These are phyloP conservation scores for Papilio elwesi DNA, from an alignment of 2,888 invertebrate genomes.

Conservation along the genomic window DNA sequence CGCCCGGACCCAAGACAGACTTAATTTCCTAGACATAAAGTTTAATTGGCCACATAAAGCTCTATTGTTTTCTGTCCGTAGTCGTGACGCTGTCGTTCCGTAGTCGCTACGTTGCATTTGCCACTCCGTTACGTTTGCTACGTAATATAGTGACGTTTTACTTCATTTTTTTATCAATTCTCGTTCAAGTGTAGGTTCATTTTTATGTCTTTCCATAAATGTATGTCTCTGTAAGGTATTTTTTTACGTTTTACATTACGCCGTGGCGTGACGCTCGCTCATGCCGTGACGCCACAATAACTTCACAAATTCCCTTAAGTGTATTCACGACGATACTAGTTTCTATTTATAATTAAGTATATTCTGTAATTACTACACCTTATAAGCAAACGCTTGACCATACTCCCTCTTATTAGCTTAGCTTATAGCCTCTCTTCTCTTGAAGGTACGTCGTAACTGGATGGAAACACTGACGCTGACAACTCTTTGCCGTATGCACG, in stretches of 20 bases:
- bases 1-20: constrained; percentile 56
- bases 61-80: constrained; percentile 60
- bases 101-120: constrained; percentile 53
- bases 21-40: constrained; percentile 71
- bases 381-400: too few species aligned
- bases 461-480: too few species aligned
- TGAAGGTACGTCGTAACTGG: too few species aligned
- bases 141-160: constrained; percentile 63
- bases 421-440: too few species aligned
- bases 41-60: constrained; percentile 72
- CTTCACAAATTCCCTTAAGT: too few species aligned
- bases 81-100: constrained; percentile 43
- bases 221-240: background rate
- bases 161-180: constrained; percentile 48
- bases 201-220: constrained; percentile 42
- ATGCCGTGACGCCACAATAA: too few species aligned
- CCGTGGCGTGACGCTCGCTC: too few species aligned
- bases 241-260: background rate
- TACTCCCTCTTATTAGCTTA: too few species aligned
- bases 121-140: constrained; percentile 59
- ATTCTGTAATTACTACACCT: too few species aligned
- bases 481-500: too few species aligned
- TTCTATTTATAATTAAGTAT: too few species aligned
- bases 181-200: constrained; percentile 42
- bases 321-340: too few species aligned